Percentiles rank a stretch among this genome's conserved stretches.
phyloP scores from a whole-genome alignment of 2,797 vertebrate species.

The Dendrocincla tyrannina region DNA sequence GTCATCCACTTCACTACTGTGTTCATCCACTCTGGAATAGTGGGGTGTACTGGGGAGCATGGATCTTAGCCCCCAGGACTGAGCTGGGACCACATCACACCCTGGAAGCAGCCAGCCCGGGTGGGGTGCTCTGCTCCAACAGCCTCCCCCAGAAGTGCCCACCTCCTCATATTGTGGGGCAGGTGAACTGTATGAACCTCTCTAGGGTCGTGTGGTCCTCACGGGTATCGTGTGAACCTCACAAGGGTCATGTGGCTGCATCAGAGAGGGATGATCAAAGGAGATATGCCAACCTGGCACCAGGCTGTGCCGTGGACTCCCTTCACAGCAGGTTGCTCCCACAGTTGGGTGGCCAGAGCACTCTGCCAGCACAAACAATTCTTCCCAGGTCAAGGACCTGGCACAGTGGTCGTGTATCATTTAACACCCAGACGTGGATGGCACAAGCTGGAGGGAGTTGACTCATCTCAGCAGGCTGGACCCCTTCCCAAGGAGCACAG shows the following conservation, averaged over 20 bases:
- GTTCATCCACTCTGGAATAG: not conserved
- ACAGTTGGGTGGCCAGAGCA: fast-evolving
- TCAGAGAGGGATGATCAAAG: not conserved
- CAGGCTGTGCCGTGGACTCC: not conserved
- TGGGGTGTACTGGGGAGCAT: not conserved
- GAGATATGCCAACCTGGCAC: not conserved
- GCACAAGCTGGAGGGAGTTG: not conserved
- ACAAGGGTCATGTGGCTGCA: not conserved
- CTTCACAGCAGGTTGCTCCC: not conserved
- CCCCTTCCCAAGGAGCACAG: not conserved
- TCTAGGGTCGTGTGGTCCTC: not conserved
- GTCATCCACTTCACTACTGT: not conserved
- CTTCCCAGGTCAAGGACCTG: constrained; percentile 36
- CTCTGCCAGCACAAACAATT: constrained; percentile 17
- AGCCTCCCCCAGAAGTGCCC: not conserved
- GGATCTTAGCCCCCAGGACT: not conserved
- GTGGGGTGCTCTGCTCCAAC: fast-evolving
- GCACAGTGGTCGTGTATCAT: not conserved
- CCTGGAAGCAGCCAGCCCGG: fast-evolving
- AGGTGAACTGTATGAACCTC: not conserved
- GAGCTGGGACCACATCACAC: fast-evolving
- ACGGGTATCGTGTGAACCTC: not conserved
- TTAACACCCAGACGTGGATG: not conserved
- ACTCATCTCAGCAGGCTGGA: not conserved
- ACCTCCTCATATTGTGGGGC: not conserved